phyloP scores from a whole-genome alignment of 2,888 invertebrate species.

The Camponotus fellah region DNA sequence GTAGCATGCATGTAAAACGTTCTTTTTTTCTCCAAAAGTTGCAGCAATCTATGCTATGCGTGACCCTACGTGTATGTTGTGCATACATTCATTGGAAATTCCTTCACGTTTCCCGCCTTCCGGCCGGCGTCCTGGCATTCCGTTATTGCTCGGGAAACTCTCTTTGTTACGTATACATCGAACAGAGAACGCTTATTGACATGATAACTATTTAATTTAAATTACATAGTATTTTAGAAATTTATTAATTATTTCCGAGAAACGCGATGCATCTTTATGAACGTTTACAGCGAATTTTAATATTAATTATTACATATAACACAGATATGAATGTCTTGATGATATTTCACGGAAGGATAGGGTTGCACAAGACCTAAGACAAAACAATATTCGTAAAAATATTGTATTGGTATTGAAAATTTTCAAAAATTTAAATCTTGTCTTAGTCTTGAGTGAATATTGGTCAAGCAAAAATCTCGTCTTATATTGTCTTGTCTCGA shows the following conservation, averaged over 20 bases:
- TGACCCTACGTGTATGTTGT: conserved; percentile 5
- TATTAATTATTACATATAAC: background rate
- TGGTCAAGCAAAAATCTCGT: too few species aligned
- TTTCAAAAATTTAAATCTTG: too few species aligned
- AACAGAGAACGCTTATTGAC: background rate
- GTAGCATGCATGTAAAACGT: conserved; percentile 21
- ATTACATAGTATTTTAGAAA: background rate
- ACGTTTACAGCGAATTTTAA: background rate
- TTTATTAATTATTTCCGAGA: conserved; percentile 4
- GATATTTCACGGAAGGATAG: background rate
- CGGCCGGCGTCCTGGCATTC: background rate
- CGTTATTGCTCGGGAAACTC: conserved; percentile 15
- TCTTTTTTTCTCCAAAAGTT: conserved; percentile 34
- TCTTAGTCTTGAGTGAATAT: too few species aligned
- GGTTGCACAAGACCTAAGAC: too few species aligned
- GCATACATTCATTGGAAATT: conserved; percentile 34
- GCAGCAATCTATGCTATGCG: conserved; percentile 18
- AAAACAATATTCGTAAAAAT: too few species aligned
- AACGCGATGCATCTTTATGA: background rate
- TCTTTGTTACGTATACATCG: background rate
- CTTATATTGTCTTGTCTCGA: too few species aligned
- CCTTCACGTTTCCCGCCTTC: conserved; percentile 17
- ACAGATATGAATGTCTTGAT: background rate
- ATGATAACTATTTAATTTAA: background rate
- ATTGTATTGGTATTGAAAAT: too few species aligned